These are phyloP conservation scores for Nemotelus pantherinus DNA, from an alignment of 2,888 invertebrate genomes.

Conservation along the genomic window DNA sequence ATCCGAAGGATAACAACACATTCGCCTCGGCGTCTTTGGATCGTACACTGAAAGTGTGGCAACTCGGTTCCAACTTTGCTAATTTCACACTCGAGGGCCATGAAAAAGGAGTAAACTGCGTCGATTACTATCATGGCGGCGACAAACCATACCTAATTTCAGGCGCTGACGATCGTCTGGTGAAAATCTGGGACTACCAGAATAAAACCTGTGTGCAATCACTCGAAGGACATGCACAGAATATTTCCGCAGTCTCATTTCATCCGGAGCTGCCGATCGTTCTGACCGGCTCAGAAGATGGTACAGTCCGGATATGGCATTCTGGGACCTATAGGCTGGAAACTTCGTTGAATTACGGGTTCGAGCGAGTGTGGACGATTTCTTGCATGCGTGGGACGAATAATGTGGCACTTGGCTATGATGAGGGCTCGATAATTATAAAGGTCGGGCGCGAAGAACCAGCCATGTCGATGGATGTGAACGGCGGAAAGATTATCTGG, in stretches of 20 bases:
- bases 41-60: constrained; percentile 98
- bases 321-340: constrained; percentile 97
- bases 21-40: constrained; percentile 99
- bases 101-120: constrained; percentile 98
- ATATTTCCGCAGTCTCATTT: constrained; percentile 94
- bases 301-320: constrained; percentile 98
- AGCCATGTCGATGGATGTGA: constrained; percentile 98
- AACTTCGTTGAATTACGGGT: constrained; percentile 96
- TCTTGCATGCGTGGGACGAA: constrained; percentile 92
- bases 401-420: constrained; percentile 90
- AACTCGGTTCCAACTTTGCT: constrained; percentile 94
- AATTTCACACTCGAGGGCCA: constrained; percentile 99
- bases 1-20: constrained; percentile 99
- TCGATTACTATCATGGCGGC: constrained; percentile 98
- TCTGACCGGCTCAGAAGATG: constrained; percentile 97
- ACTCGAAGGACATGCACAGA: constrained; percentile 95
- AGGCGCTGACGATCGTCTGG: constrained; percentile 96
- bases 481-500: constrained; percentile 99
- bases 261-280: constrained; percentile 98
- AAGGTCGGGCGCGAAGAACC: constrained; percentile 92
- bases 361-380: constrained; percentile 98
- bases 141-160: constrained; percentile 99
- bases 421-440: constrained; percentile 65
- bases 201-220: constrained; percentile 99
- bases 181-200: constrained; percentile 99